A percentile compares a stretch with the other conserved stretches of the same genome.
phyloP scores from a whole-genome alignment of 2,113 vertebrate species.

The Capricornis sumatraensis region DNA sequence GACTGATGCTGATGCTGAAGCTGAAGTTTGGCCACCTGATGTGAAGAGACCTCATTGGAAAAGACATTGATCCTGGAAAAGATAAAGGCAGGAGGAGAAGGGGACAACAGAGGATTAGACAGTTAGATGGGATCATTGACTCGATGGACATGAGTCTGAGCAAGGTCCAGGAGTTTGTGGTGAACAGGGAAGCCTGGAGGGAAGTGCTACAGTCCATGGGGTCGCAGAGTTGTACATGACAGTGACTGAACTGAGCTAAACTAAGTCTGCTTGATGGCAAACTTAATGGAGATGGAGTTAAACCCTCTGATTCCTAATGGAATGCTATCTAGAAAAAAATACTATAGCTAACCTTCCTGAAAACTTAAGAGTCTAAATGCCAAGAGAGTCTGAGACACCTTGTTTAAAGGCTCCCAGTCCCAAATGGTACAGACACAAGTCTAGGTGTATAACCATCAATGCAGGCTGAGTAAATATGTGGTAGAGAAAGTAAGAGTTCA shows the following conservation, averaged over 20 bases:
- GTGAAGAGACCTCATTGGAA: fast-evolving
- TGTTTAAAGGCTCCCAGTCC: not conserved
- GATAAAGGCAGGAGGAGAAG: not conserved
- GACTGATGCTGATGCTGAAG: not conserved
- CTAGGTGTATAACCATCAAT: not conserved
- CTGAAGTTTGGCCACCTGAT: not conserved
- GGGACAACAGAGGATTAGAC: not conserved
- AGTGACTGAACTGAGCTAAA: not conserved
- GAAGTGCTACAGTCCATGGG: not conserved
- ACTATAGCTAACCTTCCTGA: not conserved
- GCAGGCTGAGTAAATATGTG: not conserved
- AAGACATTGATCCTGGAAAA: not conserved
- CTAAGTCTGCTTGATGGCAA: not conserved
- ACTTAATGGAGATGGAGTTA: not conserved
- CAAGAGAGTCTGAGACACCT: not conserved
- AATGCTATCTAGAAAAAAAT: not conserved
- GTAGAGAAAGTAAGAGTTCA: not conserved
- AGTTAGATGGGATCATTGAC: not conserved
- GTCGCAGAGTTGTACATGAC: not conserved
- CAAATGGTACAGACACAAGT: not conserved
- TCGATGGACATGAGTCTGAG: not conserved
- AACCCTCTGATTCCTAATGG: not conserved
- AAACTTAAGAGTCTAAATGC: not conserved
- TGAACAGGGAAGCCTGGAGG: not conserved
- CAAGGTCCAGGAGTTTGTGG: not conserved